phyloP scores from a whole-genome alignment of 2,113 vertebrate species.

The Syngnathus scovelli region DNA sequence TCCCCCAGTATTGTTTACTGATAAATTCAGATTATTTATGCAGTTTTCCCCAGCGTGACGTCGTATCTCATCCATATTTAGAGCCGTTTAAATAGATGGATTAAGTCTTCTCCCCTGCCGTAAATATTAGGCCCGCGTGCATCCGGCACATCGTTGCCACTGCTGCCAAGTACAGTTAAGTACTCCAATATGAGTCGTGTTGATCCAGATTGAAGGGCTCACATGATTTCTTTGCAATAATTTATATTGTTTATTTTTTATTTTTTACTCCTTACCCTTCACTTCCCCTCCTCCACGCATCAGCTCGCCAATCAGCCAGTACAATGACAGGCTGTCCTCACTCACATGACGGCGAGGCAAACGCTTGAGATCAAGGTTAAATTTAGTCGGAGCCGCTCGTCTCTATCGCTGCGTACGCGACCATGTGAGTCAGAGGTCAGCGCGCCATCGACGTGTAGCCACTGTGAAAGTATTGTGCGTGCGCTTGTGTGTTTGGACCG shows the following conservation, averaged over 20 bases:
- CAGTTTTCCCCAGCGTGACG: background rate
- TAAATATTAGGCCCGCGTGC: conserved; percentile 16
- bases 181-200: conserved; percentile 36
- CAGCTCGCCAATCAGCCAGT: conserved; percentile 55
- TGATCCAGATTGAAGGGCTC: conserved; percentile 48
- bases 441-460: background rate
- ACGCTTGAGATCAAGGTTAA: conserved; percentile 61
- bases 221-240: conserved; percentile 45
- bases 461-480: conserved; percentile 4
- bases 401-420: conserved; percentile 38
- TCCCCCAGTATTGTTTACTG: background rate
- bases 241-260: conserved; percentile 30
- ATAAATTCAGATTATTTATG: background rate
- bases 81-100: conserved; percentile 18
- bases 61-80: conserved; percentile 17
- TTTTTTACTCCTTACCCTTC: background rate
- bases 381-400: conserved; percentile 55
- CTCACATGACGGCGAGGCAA: conserved; percentile 56
- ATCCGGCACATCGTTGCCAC: conserved; percentile 16
- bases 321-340: conserved; percentile 62
- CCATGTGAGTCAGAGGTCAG: conserved; percentile 16
- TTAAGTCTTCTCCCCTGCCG: conserved; percentile 11
- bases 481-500: too few species aligned
- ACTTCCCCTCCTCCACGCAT: conserved; percentile 32
- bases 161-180: conserved; percentile 43